Percentiles rank a stretch among this genome's conserved stretches.
These are phyloP conservation scores for Phalacrocorax brasilianus DNA, from an alignment of 2,113 vertebrate species.

Conservation along the genomic window DNA sequence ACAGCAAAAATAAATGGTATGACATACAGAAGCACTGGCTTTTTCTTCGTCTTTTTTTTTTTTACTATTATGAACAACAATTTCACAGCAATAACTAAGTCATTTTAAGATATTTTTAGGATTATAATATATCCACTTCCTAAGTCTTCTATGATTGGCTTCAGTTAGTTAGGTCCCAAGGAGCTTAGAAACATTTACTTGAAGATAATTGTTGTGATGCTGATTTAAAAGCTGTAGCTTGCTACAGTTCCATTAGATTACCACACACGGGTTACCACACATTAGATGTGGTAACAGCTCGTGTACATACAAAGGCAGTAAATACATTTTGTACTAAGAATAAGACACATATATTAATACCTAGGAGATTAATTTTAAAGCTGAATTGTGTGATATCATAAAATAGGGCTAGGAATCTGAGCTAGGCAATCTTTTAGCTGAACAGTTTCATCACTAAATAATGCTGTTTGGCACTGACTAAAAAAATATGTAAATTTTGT, in stretches of 20 bases:
- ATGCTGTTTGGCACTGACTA: background rate
- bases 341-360: background rate
- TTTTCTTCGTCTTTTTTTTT: constrained; percentile 3
- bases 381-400: background rate
- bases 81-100: background rate
- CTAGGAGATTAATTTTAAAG: background rate
- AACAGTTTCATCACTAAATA: background rate
- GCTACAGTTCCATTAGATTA: background rate
- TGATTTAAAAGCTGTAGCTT: background rate
- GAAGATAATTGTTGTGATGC: background rate
- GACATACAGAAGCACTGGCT: background rate
- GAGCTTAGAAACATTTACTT: background rate
- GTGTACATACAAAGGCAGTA: background rate
- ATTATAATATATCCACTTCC: background rate
- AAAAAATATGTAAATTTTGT: background rate
- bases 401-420: background rate
- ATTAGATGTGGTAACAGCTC: background rate
- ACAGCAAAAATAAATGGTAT: constrained; percentile 25
- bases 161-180: background rate
- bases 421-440: background rate
- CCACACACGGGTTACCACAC: background rate
- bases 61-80: background rate
- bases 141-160: background rate
- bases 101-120: background rate
- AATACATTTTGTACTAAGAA: background rate